Percentiles rank a stretch among this genome's conserved stretches.
phyloP scores from a whole-genome alignment of 1,140 invertebrate species.

The Sinella curviseta region DNA sequence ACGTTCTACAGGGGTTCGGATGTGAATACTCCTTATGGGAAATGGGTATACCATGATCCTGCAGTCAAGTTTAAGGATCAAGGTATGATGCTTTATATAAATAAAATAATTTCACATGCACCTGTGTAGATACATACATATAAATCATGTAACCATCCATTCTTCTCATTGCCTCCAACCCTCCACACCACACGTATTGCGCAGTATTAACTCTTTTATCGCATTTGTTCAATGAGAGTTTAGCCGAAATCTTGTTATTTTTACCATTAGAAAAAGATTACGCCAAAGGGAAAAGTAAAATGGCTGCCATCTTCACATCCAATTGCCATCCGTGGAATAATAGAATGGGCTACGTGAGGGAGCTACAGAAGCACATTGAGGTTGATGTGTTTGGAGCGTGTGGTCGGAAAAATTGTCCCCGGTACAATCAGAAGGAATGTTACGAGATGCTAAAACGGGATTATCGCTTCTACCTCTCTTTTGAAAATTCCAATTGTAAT shows the following conservation, averaged over 20 bases:
- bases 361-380: conserved; percentile 60
- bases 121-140: no score
- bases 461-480: conserved; percentile 18
- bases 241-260: conserved; percentile 28
- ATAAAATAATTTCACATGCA: no score
- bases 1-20: conserved; percentile 66
- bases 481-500: conserved; percentile 26
- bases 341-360: conserved; percentile 60
- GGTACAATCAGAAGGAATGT: conserved; percentile 8
- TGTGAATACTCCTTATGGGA: conserved; percentile 63
- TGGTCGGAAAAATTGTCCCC: conserved; percentile 55
- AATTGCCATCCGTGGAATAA: conserved; percentile 58
- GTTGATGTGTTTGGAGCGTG: conserved; percentile 71
- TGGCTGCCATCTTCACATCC: conserved; percentile 66
- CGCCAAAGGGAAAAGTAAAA: conserved; percentile 53
- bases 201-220: no score
- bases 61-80: conserved; percentile 2
- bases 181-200: no score
- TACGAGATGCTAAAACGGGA: conserved; percentile 23
- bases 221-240: background rate
- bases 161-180: no score
- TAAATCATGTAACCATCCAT: no score
- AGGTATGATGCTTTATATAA: conserved; percentile 48
- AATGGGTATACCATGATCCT: conserved; percentile 53
- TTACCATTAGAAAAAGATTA: conserved; percentile 47